These are phyloP conservation scores for Aphyosemion australe DNA, from an alignment of 2,113 vertebrate genomes.

Conservation along the genomic window DNA sequence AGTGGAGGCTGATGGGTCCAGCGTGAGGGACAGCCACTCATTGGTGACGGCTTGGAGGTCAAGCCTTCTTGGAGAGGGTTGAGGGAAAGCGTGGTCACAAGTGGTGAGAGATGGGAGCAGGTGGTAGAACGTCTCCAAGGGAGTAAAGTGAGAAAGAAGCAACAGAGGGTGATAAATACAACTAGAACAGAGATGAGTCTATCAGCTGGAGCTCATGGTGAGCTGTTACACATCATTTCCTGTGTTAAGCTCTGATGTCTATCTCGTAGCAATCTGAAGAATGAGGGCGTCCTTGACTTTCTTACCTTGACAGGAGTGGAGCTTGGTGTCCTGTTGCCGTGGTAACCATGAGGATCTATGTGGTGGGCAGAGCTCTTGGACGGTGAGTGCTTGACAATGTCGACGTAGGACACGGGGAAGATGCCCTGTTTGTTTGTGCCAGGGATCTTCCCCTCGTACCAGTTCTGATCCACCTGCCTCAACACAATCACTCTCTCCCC, in stretches of 20 bases:
- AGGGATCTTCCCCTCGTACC: constrained; percentile 96
- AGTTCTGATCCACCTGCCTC: constrained; percentile 96
- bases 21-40: constrained; percentile 81
- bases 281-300: background rate
- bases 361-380: constrained; percentile 84
- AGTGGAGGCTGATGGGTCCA: constrained; percentile 66
- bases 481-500: constrained; percentile 93
- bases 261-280: background rate
- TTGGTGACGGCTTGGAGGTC: constrained; percentile 72
- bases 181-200: constrained; percentile 8
- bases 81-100: constrained; percentile 68
- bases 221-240: background rate
- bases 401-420: constrained; percentile 96
- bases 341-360: constrained; percentile 84
- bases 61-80: constrained; percentile 56
- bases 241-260: no score
- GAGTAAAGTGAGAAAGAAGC: constrained; percentile 54
- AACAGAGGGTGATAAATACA: constrained; percentile 55
- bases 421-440: constrained; percentile 95
- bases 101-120: constrained; percentile 66
- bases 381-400: constrained; percentile 87
- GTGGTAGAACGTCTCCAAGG: constrained; percentile 71
- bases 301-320: constrained; percentile 87
- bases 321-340: constrained; percentile 83
- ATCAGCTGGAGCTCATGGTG: background rate